Evolutionary conservation across 2,113 vertebrate species (phyloP).

Genomic region (Sarotherodon lohbergeri): DNA sequence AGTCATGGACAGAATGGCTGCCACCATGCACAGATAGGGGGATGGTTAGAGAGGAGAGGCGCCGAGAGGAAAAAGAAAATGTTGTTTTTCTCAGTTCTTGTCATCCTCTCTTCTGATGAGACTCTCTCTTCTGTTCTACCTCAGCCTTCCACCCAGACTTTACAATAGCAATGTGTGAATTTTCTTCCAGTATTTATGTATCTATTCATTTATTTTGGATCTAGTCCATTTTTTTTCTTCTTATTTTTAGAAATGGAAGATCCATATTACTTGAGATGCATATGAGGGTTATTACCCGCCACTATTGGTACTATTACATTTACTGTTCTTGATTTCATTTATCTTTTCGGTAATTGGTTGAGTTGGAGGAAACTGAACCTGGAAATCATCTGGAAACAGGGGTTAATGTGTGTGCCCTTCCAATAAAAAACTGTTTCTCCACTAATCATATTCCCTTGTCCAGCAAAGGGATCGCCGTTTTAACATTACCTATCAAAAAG

Average conservation of each 20-base stretch:
- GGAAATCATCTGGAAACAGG: background rate
- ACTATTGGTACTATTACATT: background rate
- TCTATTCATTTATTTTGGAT: background rate
- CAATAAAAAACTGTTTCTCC: background rate
- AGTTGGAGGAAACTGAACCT: background rate
- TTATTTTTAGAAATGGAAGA: background rate
- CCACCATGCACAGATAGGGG: slow-evolving; percentile 47
- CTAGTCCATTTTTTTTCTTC: background rate
- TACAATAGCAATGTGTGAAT: background rate
- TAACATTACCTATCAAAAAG: background rate
- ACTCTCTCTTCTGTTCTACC: background rate
- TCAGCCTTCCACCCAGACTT: slow-evolving; percentile 6
- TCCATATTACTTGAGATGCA: background rate
- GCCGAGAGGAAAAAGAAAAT: slow-evolving; percentile 26
- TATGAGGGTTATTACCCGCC: background rate
- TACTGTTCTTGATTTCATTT: background rate
- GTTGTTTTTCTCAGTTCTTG: slow-evolving; percentile 19
- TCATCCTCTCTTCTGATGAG: slow-evolving; percentile 20
- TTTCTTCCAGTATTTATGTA: background rate
- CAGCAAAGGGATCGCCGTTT: background rate
- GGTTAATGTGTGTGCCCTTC: background rate
- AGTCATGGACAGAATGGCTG: slow-evolving; percentile 77
- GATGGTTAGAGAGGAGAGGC: slow-evolving; percentile 24
- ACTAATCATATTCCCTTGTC: background rate
- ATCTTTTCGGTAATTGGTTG: background rate